These are phyloP conservation scores for Tetraodon nigroviridis DNA, from an alignment of 2,113 vertebrate genomes.

Conservation along the genomic window DNA sequence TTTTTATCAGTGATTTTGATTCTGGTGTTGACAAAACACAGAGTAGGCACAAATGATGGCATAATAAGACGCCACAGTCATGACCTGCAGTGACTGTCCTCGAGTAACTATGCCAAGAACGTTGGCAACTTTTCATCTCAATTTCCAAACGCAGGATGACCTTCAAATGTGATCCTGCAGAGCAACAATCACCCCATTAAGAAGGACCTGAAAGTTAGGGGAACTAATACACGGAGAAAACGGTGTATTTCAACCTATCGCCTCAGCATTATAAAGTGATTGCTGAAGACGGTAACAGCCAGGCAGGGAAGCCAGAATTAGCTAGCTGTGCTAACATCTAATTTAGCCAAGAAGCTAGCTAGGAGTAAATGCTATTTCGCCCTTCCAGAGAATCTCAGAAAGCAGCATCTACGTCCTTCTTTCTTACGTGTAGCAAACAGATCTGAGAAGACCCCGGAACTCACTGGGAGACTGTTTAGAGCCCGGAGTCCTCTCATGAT, in stretches of 20 bases:
- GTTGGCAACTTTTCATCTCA: too few species aligned
- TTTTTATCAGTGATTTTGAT: too few species aligned
- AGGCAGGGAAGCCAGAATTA: too few species aligned
- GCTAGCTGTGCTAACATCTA: background rate
- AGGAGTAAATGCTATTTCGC: background rate
- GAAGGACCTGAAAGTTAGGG: background rate
- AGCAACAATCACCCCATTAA: background rate
- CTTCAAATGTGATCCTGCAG: constrained; percentile 43
- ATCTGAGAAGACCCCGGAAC: constrained; percentile 2
- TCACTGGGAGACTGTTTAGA: constrained; percentile 64
- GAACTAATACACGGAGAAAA: too few species aligned
- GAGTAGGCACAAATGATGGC: too few species aligned
- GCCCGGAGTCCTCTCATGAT: constrained; percentile 67
- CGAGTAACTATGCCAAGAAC: background rate
- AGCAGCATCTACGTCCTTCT: accelerated
- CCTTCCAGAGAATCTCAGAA: background rate
- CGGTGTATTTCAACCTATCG: too few species aligned
- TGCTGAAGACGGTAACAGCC: background rate
- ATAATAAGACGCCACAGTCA: background rate
- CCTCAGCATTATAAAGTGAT: too few species aligned
- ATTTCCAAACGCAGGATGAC: constrained; percentile 34
- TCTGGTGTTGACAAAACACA: background rate
- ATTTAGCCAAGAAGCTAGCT: constrained; percentile 22
- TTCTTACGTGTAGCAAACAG: background rate
- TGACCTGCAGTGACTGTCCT: background rate